Percentiles rank a stretch among this genome's conserved stretches.
Evolutionary conservation across 1,140 invertebrate genomes (phyloP).

Genomic region (Halictus rubicundus): DNA sequence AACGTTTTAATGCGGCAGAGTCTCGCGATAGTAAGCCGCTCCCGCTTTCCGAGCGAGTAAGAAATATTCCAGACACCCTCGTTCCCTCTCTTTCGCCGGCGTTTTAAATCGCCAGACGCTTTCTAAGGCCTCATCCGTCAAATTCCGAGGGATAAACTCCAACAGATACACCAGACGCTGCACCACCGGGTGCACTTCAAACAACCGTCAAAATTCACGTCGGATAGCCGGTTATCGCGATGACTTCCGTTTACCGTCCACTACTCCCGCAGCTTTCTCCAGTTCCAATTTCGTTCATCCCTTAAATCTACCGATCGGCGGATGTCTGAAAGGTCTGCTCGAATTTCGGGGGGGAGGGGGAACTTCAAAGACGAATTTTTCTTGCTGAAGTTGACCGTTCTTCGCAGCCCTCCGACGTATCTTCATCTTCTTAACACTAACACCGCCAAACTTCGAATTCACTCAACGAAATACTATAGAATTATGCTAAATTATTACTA

Average conservation of each 20-base stretch:
- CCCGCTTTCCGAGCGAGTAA: slow-evolving; percentile 5
- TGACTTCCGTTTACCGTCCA: slow-evolving; percentile 1
- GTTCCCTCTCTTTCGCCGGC: slow-evolving; percentile 4
- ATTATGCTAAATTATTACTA: no score
- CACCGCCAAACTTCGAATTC: no score
- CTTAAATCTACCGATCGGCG: background rate
- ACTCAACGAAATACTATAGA: no score
- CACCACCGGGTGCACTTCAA: slow-evolving; percentile 21
- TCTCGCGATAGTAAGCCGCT: background rate
- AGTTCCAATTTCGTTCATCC: background rate
- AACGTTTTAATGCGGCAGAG: background rate
- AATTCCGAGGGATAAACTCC: slow-evolving; percentile 58
- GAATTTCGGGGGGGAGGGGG: no score
- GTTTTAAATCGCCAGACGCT: slow-evolving; percentile 50
- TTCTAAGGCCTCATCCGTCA: slow-evolving; percentile 43
- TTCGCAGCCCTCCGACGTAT: no score
- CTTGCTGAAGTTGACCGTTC: no score
- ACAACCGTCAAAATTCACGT: slow-evolving; percentile 19
- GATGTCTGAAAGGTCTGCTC: no score
- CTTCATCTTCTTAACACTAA: no score
- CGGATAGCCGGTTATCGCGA: slow-evolving; percentile 12
- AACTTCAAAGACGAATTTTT: no score
- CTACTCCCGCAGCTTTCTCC: background rate
- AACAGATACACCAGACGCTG: slow-evolving; percentile 39
- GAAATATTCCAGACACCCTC: slow-evolving; percentile 31